Base-by-base conservation (phyloP, 2,797 vertebrate genomes). In the Ctenopoma kingsleyae region DNA sequence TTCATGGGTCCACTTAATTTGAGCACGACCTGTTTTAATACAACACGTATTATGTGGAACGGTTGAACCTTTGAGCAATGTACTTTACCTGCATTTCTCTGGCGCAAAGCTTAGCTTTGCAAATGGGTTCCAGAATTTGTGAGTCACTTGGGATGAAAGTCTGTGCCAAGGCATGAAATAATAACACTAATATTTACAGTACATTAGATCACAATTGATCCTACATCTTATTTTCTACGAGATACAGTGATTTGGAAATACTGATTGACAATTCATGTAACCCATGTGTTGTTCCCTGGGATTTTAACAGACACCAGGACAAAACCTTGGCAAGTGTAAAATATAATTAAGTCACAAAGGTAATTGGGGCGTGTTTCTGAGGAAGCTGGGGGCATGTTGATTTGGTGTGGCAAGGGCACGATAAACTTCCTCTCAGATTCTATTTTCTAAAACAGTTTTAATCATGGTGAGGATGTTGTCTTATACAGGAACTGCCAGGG, bases 1-100 rank as follows among this genome's bases (percentile, higher is more conserved):
- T 91, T 91, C 89, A 86, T 78, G 72, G 87, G 80, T 83, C 74
- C 82, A 78, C 83, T 93, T 93, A 87, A 93, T 94, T 92, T 91
- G 80, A 90, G 87, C 85, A 73, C 67, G 46, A 78, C 82, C 85
- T 84, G 82, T 85, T 92, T 92, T 89, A 91, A 94, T 92, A 87
- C 82, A 90, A 89, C 85, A 74, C 69, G 47, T 82, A 86, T 92
- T 90, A 90, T 90, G 87, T 89, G 89, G 87, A 93, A 93, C 85
- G 79, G 82, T 82, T 82, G 73, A 87, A 82, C 88, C 91, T 87
- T 91, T 87, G 84, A 92, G 91, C 89, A 73, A 81, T 83, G 85
- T 86, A 83, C 83, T 90, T 85, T 89, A 92, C 91, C 87, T 91
- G 88, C 64, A 35, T 78, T 87, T 78, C 76, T 86, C 77, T 71